These are phyloP conservation scores for Marronus borbonicus DNA, from an alignment of 2,888 invertebrate species.

Conservation along the genomic window DNA sequence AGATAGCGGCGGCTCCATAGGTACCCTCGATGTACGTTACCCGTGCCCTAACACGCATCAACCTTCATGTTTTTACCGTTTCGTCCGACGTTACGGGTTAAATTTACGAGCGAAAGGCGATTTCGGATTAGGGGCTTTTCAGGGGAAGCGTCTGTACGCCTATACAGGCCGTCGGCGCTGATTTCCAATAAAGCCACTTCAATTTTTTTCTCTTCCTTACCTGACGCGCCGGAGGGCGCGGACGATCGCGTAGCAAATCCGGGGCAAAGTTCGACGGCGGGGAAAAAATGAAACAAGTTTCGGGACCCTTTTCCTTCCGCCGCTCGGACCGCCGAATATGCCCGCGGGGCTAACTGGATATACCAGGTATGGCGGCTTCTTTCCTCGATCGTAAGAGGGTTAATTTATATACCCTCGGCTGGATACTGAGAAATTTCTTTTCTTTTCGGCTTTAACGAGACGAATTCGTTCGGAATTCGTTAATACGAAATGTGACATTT, in stretches of 20 bases:
- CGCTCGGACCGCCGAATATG: background rate
- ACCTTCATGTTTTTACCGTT: constrained; percentile 39
- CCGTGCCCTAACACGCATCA: constrained; percentile 24
- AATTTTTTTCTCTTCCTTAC: constrained; percentile 22
- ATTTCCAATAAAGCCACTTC: constrained; percentile 36
- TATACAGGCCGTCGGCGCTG: constrained; percentile 8
- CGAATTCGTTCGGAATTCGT: background rate
- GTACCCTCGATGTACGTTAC: constrained; percentile 6
- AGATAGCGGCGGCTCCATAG: constrained; percentile 11
- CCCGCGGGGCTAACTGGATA: background rate
- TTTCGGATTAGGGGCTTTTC: constrained; percentile 20
- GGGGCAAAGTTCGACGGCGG: constrained; percentile 1
- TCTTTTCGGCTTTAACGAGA: background rate
- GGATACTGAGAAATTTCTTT: background rate
- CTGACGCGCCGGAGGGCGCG: background rate
- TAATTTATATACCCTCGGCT: too few relatives aligned
- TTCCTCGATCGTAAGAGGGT: too few relatives aligned
- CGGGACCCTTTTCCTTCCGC: background rate
- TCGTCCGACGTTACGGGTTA: constrained; percentile 12
- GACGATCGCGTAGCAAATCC: background rate
- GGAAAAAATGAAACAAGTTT: constrained; percentile 17
- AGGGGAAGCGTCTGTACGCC: background rate
- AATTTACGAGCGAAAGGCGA: constrained; percentile 31
- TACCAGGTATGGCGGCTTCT: background rate
- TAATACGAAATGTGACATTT: background rate